Conservation (phyloP, 2,113 vertebrate species). For the Colius striatus region DNA sequence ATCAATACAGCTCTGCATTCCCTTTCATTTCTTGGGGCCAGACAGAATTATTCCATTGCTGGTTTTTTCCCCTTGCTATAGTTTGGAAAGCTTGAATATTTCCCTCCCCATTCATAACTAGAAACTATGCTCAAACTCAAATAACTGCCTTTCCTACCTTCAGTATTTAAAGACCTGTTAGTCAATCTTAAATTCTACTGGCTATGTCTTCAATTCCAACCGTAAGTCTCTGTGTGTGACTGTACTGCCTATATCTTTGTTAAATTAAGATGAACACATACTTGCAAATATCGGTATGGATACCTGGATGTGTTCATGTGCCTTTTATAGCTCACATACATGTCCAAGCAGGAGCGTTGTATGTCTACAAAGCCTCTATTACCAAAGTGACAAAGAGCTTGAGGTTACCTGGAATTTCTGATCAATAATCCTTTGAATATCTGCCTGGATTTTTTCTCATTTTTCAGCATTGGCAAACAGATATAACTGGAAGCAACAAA, state of each 20-base stretch:
- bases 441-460: not conserved
- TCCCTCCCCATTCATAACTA: not conserved
- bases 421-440: rapidly evolving
- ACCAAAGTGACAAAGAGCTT: not conserved
- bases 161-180: not conserved
- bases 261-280: not conserved
- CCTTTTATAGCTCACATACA: not conserved
- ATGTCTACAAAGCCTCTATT: not conserved
- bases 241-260: not conserved
- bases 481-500: not conserved
- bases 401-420: not conserved
- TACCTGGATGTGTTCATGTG: not conserved
- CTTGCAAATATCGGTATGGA: not conserved
- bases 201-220: not conserved
- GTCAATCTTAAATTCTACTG: not conserved
- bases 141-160: not conserved
- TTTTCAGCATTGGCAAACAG: not conserved
- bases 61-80: not conserved
- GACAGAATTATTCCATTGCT: not conserved
- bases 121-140: not conserved
- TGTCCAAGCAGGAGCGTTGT: not conserved
- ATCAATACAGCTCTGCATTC: not conserved
- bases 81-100: not conserved
- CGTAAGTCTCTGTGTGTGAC: rapidly evolving
- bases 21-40: not conserved